These are phyloP conservation scores for Brachionus koreanus DNA, from an alignment of 1,140 invertebrate species.

Conservation along the genomic window DNA sequence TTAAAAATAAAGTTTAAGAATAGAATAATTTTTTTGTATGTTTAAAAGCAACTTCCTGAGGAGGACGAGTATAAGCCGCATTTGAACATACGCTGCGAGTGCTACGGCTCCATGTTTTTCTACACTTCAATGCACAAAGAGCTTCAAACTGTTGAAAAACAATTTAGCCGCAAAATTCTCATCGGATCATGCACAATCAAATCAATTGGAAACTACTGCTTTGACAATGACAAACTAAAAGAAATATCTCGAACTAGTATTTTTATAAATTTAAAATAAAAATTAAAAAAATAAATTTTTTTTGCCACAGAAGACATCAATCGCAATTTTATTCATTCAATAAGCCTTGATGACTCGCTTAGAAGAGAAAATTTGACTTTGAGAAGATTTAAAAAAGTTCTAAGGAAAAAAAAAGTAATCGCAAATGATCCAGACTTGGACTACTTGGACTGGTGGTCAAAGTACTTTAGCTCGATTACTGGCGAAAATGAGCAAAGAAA, in stretches of 20 bases:
- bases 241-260: constrained; percentile 12
- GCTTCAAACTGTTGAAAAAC: constrained; percentile 51
- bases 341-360: constrained; percentile 16
- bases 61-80: constrained; percentile 81
- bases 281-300: background rate
- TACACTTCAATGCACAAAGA: constrained; percentile 29
- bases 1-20: background rate
- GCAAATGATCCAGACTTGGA: background rate
- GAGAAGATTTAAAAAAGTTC: background rate
- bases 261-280: background rate
- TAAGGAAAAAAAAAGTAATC: background rate
- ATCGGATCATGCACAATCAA: constrained; percentile 70
- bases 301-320: background rate
- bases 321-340: constrained; percentile 26
- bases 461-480: background rate
- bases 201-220: constrained; percentile 30
- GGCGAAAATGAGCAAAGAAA: background rate
- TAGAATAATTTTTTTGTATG: background rate
- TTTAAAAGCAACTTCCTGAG: constrained; percentile 66
- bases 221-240: background rate
- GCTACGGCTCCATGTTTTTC: constrained; percentile 65
- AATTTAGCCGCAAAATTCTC: constrained; percentile 78
- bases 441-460: constrained; percentile 44
- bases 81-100: constrained; percentile 77
- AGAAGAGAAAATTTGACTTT: background rate